These are phyloP conservation scores for Eucidaris tribuloides DNA, from an alignment of 35 echinoderm and acorn worm species.

Conservation along the genomic window DNA sequence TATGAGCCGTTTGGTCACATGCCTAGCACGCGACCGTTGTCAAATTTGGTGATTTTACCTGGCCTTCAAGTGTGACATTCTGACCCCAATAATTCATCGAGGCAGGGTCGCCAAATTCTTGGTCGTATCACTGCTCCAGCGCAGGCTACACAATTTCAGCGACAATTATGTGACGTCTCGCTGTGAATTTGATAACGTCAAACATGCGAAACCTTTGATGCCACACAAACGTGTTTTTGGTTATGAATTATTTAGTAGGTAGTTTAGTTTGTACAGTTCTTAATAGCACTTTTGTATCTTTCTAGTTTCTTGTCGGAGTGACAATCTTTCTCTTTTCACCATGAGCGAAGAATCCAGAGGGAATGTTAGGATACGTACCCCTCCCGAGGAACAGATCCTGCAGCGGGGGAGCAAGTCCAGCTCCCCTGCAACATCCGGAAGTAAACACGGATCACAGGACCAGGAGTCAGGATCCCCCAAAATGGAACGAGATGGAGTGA, in stretches of 20 bases:
- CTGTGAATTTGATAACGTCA: not conserved
- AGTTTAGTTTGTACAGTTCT: not conserved
- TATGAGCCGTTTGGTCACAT: not conserved
- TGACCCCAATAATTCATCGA: too few species aligned
- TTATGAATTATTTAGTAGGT: not conserved
- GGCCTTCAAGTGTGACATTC: not conserved
- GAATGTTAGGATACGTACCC: conserved; percentile 19
- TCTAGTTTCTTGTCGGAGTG: not conserved
- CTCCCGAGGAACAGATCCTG: conserved; percentile 20
- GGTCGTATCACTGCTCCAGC: not conserved
- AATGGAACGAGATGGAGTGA: conserved; percentile 5
- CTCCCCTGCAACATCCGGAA: too few species aligned
- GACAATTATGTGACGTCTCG: not conserved
- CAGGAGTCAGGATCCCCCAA: not conserved
- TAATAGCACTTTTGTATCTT: not conserved
- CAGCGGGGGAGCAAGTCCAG: not conserved
- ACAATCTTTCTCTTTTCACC: not conserved
- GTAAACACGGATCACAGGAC: not conserved
- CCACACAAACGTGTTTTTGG: not conserved
- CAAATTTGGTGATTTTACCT: not conserved
- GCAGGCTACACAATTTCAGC: not conserved
- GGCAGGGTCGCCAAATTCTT: too few species aligned
- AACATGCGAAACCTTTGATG: not conserved
- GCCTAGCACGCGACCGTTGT: conserved; percentile 4
- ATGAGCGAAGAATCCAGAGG: conserved; percentile 43